Base-by-base conservation (phyloP, 2,888 invertebrate genomes). In the Pilophorus perplexus region DNA sequence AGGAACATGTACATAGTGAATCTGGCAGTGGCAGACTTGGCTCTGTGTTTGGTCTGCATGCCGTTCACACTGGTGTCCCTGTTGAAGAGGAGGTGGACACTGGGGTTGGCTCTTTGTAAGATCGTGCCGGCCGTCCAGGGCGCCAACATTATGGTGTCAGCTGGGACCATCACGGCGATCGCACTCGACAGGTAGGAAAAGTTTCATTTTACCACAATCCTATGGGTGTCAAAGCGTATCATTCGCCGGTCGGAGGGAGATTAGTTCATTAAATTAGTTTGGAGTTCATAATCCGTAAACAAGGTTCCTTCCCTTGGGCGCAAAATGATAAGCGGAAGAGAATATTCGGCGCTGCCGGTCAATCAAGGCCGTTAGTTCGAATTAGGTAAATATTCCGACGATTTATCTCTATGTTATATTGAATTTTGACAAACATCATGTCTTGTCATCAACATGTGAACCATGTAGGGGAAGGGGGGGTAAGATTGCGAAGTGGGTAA, bases 151-250 rank as follows among this genome's bases (percentile, higher is more conserved):
- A 81, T 83, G 73, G 81, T 84, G 5, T 82, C 82, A 1, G 82
- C 83, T 0, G 81, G 82, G 68, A 83, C 82, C 64, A 83, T 83
- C 55, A 79, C 82, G 0, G 82, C 82, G 52, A 84, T 84, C 27
- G 76, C 77, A 5, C 71, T 77, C 28, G 78, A 78, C 69, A 72
- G 77, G 73, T 73, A 67, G 70, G 68, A 48, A 16, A 4, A 6
- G 6, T 23, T 37, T 42, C n/a, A 16, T 10, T 42, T n/a, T n/a
- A n/a, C n/a, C 6, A 10, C 37, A 33, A 10, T 33, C 10, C 10
- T 33, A 6, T 33, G 37, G 37, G 37, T 33, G 6, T 33, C 37
- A 33, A 33, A 33, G 6, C 37, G 37, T 33, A 10, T n/a, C n/a
- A n/a, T n/a, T n/a, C n/a, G n/a, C n/a, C n/a, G n/a, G 37, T 6